A percentile compares a stretch with the other conserved stretches of the same genome.
These are phyloP conservation scores for Indicator indicator DNA, from an alignment of 2,113 vertebrate species.

Conservation along the genomic window DNA sequence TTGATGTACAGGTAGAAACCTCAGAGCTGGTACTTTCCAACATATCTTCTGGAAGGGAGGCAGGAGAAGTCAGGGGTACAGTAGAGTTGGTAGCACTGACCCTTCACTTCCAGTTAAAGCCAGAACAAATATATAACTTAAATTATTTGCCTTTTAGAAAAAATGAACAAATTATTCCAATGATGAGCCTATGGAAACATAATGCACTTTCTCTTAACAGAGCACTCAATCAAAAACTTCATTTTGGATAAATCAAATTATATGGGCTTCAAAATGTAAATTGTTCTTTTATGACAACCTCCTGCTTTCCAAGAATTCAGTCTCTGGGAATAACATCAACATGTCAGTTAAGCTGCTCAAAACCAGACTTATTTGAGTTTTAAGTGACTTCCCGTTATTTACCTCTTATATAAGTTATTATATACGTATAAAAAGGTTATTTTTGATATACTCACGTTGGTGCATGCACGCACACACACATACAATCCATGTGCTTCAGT, in stretches of 20 bases:
- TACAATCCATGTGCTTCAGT: accelerated
- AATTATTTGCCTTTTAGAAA: background rate
- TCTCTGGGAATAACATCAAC: background rate
- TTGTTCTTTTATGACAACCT: slow-evolving; percentile 17
- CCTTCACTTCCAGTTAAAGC: background rate
- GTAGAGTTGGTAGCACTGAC: background rate
- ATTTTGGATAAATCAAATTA: background rate
- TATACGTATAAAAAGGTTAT: background rate
- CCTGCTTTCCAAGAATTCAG: slow-evolving; percentile 28
- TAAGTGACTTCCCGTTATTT: slow-evolving; percentile 36
- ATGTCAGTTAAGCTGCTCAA: slow-evolving; percentile 23
- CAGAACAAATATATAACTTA: background rate
- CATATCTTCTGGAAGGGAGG: background rate
- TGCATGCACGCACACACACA: accelerated
- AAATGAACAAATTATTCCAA: background rate
- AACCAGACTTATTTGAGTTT: slow-evolving; percentile 4
- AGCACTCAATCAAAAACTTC: background rate
- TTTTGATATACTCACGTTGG: background rate
- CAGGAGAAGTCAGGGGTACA: background rate
- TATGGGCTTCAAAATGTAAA: slow-evolving; percentile 2
- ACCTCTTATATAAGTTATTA: slow-evolving; percentile 9
- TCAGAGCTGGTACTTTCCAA: background rate
- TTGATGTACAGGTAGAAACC: background rate
- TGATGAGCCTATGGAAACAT: background rate
- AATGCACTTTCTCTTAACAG: background rate